A percentile compares a stretch with the other conserved stretches of the same genome.
Evolutionary conservation across 2,888 invertebrate genomes (phyloP).

Genomic region (Lumbricus terrestris): DNA sequence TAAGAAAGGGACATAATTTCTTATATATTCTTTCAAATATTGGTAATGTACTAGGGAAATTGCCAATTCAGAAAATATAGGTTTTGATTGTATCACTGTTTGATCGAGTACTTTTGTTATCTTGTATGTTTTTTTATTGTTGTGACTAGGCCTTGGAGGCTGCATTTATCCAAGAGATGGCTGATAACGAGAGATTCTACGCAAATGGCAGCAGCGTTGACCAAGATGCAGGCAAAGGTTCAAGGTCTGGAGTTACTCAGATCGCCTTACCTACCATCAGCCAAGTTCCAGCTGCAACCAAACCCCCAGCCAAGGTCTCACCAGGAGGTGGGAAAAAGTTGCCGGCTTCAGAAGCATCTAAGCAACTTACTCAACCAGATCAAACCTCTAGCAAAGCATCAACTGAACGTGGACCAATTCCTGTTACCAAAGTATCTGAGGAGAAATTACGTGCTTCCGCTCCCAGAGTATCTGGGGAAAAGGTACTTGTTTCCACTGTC

Average conservation of each 20-base stretch:
- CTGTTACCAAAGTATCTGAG: background rate
- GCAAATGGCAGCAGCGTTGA: constrained; percentile 6
- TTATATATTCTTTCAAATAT: background rate
- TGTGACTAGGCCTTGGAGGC: background rate
- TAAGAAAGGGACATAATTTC: background rate
- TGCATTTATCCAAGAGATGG: background rate
- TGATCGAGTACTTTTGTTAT: background rate
- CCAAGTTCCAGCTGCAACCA: background rate
- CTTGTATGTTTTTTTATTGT: background rate
- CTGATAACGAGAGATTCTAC: constrained; percentile 8
- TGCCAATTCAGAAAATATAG: background rate
- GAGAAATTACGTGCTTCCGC: background rate
- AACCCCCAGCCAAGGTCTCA: background rate
- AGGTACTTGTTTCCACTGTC: background rate
- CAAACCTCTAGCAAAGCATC: background rate
- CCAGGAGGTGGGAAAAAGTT: background rate
- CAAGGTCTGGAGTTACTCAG: background rate
- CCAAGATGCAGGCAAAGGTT: background rate
- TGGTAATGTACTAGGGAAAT: background rate
- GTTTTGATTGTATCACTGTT: background rate
- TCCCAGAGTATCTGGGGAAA: background rate
- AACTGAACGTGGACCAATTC: background rate
- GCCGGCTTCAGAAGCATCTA: background rate
- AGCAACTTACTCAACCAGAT: background rate
- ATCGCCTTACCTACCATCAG: background rate